Conservation (phyloP, 2,113 vertebrate genomes). For the Pteruthius melanotis region DNA sequence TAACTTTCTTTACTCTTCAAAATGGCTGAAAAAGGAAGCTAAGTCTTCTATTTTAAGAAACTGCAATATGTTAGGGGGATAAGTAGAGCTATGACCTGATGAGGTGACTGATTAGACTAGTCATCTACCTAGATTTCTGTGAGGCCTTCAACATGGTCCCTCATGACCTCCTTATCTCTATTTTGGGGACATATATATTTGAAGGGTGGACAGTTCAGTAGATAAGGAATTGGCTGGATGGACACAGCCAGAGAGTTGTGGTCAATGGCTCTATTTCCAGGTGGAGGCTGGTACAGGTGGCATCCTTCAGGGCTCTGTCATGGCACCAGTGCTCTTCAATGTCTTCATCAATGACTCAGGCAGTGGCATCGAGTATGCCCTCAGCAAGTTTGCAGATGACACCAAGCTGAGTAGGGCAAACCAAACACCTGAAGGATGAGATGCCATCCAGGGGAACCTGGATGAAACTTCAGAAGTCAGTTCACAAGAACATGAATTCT, state of each 20-base stretch:
- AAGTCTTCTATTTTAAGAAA: background rate
- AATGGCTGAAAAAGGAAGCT: background rate
- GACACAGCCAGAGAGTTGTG: background rate
- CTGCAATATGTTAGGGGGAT: background rate
- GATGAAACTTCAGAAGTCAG: background rate
- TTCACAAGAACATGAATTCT: no score
- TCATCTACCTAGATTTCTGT: background rate
- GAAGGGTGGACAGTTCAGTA: background rate
- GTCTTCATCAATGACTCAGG: background rate
- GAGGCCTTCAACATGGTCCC: background rate
- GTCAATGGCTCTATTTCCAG: background rate
- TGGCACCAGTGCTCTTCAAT: background rate
- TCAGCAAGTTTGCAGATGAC: background rate
- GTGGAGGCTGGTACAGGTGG: background rate
- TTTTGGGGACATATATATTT: background rate
- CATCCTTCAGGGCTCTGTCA: background rate
- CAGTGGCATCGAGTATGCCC: background rate
- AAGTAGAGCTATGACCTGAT: background rate
- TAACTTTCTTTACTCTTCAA: background rate
- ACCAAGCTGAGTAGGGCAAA: background rate
- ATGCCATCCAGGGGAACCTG: background rate
- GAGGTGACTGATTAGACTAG: background rate
- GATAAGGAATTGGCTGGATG: no score
- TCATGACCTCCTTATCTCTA: rapidly evolving
- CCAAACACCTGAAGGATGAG: background rate